These are phyloP conservation scores for Platycheirus rosarum DNA, from an alignment of 2,888 invertebrate genomes.

Conservation along the genomic window DNA sequence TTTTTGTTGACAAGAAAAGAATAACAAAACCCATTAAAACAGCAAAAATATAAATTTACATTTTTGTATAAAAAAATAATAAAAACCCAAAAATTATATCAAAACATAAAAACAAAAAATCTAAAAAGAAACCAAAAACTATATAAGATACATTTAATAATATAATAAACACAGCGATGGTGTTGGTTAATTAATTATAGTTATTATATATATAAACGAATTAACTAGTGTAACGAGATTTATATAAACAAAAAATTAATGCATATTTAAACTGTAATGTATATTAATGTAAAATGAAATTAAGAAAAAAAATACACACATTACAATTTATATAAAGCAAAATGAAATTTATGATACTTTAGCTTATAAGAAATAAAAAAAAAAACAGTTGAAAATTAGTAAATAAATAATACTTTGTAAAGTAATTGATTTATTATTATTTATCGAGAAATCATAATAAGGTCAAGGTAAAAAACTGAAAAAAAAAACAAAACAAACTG, in stretches of 20 bases:
- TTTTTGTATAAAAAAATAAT: slow-evolving; percentile 69
- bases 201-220: slow-evolving; percentile 60
- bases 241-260: slow-evolving; percentile 40
- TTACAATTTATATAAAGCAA: slow-evolving; percentile 45
- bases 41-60: slow-evolving; percentile 68
- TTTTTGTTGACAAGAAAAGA: slow-evolving; percentile 28
- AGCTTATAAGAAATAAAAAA: slow-evolving; percentile 33
- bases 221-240: slow-evolving; percentile 63
- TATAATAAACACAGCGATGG: slow-evolving; percentile 64
- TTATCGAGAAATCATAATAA: slow-evolving; percentile 53
- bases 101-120: slow-evolving; percentile 52
- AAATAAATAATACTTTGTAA: slow-evolving; percentile 53
- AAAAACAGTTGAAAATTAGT: slow-evolving; percentile 46
- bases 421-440: slow-evolving; percentile 66
- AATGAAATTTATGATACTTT: slow-evolving; percentile 45
- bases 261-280: slow-evolving; percentile 29
- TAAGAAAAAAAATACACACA: slow-evolving; percentile 46
- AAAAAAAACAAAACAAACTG: slow-evolving; percentile 45
- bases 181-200: slow-evolving; percentile 67
- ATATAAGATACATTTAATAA: slow-evolving; percentile 42
- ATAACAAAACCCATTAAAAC: slow-evolving; percentile 8
- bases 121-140: slow-evolving; percentile 25
- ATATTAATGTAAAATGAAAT: slow-evolving; percentile 49
- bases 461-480: slow-evolving; percentile 19
- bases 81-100: slow-evolving; percentile 43